Base-by-base conservation (phyloP, 2,797 vertebrate species). In the Oreochromis mossambicus region DNA sequence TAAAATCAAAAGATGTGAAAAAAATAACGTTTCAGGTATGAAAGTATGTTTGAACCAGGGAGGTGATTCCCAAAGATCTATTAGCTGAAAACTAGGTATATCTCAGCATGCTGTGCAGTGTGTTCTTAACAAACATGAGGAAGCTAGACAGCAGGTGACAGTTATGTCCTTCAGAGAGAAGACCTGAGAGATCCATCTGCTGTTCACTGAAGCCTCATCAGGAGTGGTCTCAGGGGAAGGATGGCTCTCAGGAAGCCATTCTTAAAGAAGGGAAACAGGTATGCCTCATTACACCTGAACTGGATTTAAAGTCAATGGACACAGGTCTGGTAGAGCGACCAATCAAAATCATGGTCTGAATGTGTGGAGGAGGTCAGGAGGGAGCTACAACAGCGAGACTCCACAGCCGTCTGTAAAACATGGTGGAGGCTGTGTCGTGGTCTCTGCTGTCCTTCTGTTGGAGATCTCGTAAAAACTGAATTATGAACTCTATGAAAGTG, bases 351-450 rank as follows among this genome's bases (percentile, higher is more conserved):
- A 38, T 41, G 1, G 12, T 66, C 61, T 3, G 0, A 8, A 14
- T 66, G 7, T 41, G 12, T 21, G 34, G 7, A 4, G 7, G 61
- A 8, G 61, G 63, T 68, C 36, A 61, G 32, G 56, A 0, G 56
- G 17, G 3, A 34, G 56, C 56, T 61, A 1, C 36, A 41, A 24
- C 7, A 41, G 0, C 0, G 12, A 68, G 36, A 4, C 4, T 41
- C 61, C 8, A 2, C 61, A 41, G 36, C 36, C 0, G n/a, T 66
- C 61, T 66, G 61, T 66, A 9, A 68, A 68, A 41, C 63, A 68
- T 5, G n/a, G 38, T 24, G 38, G 38, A 24, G n/a, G 63, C n/a
- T 15, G 2, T 0, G 36, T 43, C n/a, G 0, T 66, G 36, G 61
- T 24, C n/a, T 68, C 32, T 36, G 61, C 61, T 38, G 61, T 34